Base-by-base conservation (phyloP, 2,888 invertebrate genomes). In the Sepioteuthis lessoniana region DNA sequence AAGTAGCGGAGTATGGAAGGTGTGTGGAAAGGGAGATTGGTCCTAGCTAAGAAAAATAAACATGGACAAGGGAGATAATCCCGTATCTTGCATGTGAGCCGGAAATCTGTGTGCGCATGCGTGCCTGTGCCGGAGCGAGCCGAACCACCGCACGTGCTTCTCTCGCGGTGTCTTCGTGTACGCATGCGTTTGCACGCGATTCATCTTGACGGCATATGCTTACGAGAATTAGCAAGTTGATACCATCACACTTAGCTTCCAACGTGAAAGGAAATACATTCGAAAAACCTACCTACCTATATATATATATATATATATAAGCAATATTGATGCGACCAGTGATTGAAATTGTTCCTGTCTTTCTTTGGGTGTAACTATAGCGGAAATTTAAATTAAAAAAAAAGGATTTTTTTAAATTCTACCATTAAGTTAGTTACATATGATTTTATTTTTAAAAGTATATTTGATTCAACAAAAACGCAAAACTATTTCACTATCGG, bases 31-130 rank as follows among this genome's bases (percentile, higher is more conserved):
- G 76, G 13, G 19, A 31, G n/a, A 35, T 76, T 35, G 76, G 76
- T 16, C 76, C 10, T 2, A 76, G 76, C 76, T 76, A 76, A 76
- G 76, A 76, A 76, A 76, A 76, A 76, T 76, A 76, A 76, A 76
- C 76, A 76, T n/a, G 76, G 76, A 76, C 76, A 76, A 76, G 76
- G 76, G 76, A 76, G 76, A 76, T 76, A 76, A 76, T 76, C 76
- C 76, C 16, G 76, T 76, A 76, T 76, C 76, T 76, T 76, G n/a
- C 76, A 76, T 76, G 76, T 76, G 76, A 76, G n/a, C 76, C 76
- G 76, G 76, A 76, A 76, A n/a, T 76, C 76, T 76, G 76, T 76
- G 76, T 35, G 76, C 76, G 76, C 76, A n/a, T 76, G 76, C 76
- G 76, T 76, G 76, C n/a, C 76, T 76, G 76, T 76, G 76, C n/a